Evolutionary conservation across 2,888 invertebrate species (phyloP).

Genomic region (Lamproptera curius): DNA sequence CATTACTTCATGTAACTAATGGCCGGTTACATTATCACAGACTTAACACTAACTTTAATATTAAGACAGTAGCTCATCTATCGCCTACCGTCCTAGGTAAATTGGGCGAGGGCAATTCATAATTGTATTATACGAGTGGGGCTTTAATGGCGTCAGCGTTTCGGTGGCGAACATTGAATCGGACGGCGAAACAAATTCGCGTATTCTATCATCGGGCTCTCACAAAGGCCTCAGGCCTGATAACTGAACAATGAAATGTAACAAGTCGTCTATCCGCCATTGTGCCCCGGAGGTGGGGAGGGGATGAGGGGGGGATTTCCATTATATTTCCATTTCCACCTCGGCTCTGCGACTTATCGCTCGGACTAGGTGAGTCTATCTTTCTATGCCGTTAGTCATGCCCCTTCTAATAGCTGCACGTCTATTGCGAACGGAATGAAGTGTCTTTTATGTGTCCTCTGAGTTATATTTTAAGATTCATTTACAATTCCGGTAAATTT

Average conservation of each 20-base stretch:
- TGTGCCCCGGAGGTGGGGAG: conserved; percentile 50
- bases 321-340: conserved; percentile 79
- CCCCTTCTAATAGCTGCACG: conserved; percentile 33
- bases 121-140: conserved; percentile 47
- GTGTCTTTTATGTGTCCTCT: no score
- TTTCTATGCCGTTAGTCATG: conserved; percentile 72
- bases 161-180: conserved; percentile 64
- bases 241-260: conserved; percentile 79
- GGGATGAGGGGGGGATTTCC: conserved; percentile 56
- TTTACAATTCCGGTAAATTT: no score
- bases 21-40: no score
- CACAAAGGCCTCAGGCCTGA: conserved; percentile 74
- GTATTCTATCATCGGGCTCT: conserved; percentile 74
- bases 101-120: conserved; percentile 42
- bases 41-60: no score
- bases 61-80: no score
- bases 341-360: conserved; percentile 74
- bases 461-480: no score
- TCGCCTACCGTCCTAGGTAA: no score
- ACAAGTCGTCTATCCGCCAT: conserved; percentile 76
- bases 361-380: conserved; percentile 73
- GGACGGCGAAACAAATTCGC: conserved; percentile 75
- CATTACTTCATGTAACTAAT: no score
- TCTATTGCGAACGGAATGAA: conserved; percentile 5
- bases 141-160: conserved; percentile 58